Percentiles rank a stretch among this genome's conserved stretches.
Evolutionary conservation across 2,888 invertebrate genomes (phyloP).

Genomic region (Synergus laeviventris): DNA sequence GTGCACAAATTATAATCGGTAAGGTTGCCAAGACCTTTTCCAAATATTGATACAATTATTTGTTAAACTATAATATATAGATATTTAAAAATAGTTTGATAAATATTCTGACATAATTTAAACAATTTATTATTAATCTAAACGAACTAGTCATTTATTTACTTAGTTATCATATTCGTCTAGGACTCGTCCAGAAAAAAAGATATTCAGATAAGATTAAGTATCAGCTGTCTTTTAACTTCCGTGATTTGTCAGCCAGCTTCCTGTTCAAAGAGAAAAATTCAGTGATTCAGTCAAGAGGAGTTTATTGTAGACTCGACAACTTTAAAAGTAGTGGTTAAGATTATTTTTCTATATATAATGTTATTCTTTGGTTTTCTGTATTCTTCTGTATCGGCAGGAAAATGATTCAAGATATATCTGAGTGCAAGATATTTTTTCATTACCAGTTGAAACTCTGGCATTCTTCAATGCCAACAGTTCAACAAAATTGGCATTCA

Average conservation of each 20-base stretch:
- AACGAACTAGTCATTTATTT: too few species aligned
- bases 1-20: too few species aligned
- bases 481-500: too few species aligned
- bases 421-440: too few species aligned
- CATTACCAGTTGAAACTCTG: too few species aligned
- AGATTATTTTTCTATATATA: background rate
- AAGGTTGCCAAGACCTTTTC: too few species aligned
- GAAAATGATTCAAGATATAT: background rate
- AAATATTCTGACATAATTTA: too few species aligned
- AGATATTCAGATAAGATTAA: background rate
- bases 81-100: too few species aligned
- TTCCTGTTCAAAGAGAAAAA: background rate
- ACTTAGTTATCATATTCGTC: too few species aligned
- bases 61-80: too few species aligned
- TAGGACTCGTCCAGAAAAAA: background rate
- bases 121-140: too few species aligned
- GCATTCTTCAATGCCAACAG: too few species aligned
- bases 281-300: slow-evolving; percentile 7
- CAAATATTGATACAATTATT: background rate
- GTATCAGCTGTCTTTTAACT: background rate
- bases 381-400: background rate
- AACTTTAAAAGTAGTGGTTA: background rate
- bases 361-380: background rate
- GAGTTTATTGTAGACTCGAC: background rate
- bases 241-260: background rate